These are phyloP conservation scores for Gryllus bimaculatus DNA, from an alignment of 1,140 invertebrate genomes.

Conservation along the genomic window DNA sequence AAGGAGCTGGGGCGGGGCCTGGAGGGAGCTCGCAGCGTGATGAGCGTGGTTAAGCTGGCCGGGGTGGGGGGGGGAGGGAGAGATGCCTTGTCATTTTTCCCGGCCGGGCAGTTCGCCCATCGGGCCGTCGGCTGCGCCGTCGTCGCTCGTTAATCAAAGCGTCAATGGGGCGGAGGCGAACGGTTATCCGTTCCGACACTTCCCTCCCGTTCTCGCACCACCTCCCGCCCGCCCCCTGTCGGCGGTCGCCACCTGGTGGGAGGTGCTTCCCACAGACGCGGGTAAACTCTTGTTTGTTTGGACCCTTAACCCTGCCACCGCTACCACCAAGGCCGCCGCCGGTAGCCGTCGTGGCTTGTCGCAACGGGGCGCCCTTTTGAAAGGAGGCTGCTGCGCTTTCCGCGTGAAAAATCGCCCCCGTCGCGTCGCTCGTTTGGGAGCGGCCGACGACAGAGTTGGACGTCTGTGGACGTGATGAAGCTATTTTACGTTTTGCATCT, in stretches of 20 bases:
- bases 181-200: background rate
- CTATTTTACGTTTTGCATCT: no score
- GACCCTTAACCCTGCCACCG: background rate
- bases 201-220: background rate
- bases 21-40: no score
- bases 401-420: no score
- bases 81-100: background rate
- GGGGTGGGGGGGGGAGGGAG: background rate
- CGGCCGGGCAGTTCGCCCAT: background rate
- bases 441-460: no score
- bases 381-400: no score
- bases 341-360: background rate
- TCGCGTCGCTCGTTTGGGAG: no score
- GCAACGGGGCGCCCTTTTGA: no score
- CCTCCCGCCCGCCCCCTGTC: no score
- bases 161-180: background rate
- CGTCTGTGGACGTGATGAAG: no score
- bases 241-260: background rate
- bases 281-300: background rate
- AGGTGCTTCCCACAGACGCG: background rate
- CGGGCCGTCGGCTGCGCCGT: background rate
- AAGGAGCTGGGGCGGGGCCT: no score
- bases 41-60: no score
- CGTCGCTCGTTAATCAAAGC: background rate
- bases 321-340: background rate